phyloP scores from a whole-genome alignment of 2,113 vertebrate genomes.

The Seriola rivoliana region DNA sequence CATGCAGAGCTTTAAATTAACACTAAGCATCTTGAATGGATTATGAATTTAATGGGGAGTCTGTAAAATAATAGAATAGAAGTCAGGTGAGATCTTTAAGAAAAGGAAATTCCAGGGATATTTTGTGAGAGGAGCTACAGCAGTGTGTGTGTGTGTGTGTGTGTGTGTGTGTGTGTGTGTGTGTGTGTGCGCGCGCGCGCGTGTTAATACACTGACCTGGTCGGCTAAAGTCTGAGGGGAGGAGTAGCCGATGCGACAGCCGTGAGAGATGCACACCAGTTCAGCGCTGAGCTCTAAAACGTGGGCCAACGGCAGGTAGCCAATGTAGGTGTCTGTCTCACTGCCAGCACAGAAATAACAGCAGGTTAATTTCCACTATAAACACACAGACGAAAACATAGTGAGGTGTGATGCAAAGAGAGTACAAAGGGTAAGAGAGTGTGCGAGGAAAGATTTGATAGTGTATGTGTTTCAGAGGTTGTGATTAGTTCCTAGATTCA shows the following conservation, averaged over 20 bases:
- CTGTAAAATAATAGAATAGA: not conserved
- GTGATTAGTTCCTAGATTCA: not conserved
- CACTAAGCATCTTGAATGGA: not conserved
- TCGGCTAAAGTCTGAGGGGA: constrained; percentile 97
- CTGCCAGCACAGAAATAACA: constrained; percentile 75
- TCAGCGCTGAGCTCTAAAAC: constrained; percentile 98
- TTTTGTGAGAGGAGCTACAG: not conserved
- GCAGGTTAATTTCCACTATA: constrained; percentile 2
- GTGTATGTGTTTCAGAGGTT: not conserved
- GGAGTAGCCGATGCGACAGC: constrained; percentile 96
- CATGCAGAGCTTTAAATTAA: not conserved
- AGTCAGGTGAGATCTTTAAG: not conserved
- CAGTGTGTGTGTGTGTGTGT: not conserved
- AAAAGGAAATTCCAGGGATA: not conserved
- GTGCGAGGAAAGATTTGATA: not conserved
- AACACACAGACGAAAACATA: not conserved
- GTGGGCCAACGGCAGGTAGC: constrained; percentile 96
- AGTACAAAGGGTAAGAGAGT: not conserved
- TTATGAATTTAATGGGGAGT: not conserved
- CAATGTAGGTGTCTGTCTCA: constrained; percentile 94
- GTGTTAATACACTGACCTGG: constrained; percentile 86
- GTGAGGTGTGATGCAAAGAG: not conserved
- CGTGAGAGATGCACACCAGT: constrained; percentile 93
- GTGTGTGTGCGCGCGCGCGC: no score
- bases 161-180: not conserved